Evolutionary conservation across 2,888 invertebrate species (phyloP), one percentile per base, ranked within the genome.

Genomic region (Drosophila austrosaltans): DNA sequence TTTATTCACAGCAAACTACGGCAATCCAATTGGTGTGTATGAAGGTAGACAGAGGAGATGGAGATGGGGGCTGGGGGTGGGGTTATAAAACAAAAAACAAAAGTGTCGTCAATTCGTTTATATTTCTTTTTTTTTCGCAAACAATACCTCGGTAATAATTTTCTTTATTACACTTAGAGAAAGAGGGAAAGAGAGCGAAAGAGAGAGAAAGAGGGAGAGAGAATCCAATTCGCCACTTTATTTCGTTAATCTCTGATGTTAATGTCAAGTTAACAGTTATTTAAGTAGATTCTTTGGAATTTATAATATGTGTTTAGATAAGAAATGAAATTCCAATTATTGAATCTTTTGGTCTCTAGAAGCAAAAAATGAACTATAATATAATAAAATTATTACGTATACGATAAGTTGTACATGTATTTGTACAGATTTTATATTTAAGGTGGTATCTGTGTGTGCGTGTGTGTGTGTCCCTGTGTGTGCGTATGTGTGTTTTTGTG

Each of bases 41-140:
- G 16, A 16, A 16, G 16, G 16, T 16, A 16, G 16, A 16, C 16
- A 16, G 16, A 16, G 16, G 16, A 16, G 16, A 16, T 16, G 16
- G 16, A 16, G 16, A 16, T 16, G 16, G 30, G 3, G 30, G 30
- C 3, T 5, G 30, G 30, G 30, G 30, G 2, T 36, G 10, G 36
- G 66, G 66, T 66, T 73, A 44, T 56, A 58, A 36, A 74, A 70
- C 77, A 73, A 10, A 73, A 10, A 36, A 36, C 36, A 8, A 8
- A 36, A 36, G 6, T 48, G 20, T 10, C 20, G 44, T 48, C 44
- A 8, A 22, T 20, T 48, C 20, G 44, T 48, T 16, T 16, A 16
- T 16, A 16, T 16, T 16, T 16, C 16, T 3, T 44, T 48, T 20
- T 22, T 48, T 48, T 48, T 48, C 8, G 44, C 44, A 20, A 44